phyloP scores from a whole-genome alignment of 2,797 vertebrate species.

The Anolis apletophallus region DNA sequence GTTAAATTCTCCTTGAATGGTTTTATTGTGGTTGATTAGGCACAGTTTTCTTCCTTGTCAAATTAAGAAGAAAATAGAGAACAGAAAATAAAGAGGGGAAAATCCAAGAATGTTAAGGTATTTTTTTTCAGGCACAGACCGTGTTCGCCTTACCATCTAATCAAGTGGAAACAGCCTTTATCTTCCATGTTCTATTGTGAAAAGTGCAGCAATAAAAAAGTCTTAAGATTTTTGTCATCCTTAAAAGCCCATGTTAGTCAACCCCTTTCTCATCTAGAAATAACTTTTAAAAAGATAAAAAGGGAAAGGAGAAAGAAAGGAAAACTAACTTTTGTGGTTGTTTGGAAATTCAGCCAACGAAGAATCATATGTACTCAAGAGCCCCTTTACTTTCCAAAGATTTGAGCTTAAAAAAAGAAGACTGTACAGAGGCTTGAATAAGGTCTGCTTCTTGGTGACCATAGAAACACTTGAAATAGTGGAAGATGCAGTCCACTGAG shows the following conservation, averaged over 20 bases:
- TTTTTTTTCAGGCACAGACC: conserved; percentile 84
- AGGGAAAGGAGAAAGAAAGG: conserved; percentile 62
- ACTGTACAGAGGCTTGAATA: conserved; percentile 86
- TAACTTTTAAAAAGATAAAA: conserved; percentile 72
- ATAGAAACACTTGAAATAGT: conserved; percentile 97
- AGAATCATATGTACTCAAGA: conserved; percentile 85
- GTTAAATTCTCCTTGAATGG: conserved; percentile 88
- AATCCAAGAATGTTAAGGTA: conserved; percentile 85
- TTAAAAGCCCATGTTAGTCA: conserved; percentile 85
- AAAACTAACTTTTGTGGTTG: conserved; percentile 79
- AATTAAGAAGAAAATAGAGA: conserved; percentile 71
- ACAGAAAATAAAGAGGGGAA: conserved; percentile 69
- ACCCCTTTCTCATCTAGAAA: conserved; percentile 88
- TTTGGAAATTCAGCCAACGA: conserved; percentile 78
- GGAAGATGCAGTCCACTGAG: conserved; percentile 97
- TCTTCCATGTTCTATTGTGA: conserved; percentile 82
- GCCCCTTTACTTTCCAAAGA: conserved; percentile 89
- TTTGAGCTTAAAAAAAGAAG: conserved; percentile 96
- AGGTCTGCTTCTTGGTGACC: conserved; percentile 89
- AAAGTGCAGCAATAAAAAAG: conserved; percentile 81
- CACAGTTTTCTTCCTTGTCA: conserved; percentile 80
- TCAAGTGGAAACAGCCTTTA: conserved; percentile 90
- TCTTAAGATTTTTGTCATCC: conserved; percentile 90
- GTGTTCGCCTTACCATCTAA: conserved; percentile 89
- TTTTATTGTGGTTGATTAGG: conserved; percentile 91